Conservation (phyloP, 2,113 vertebrate species). For the human region DNA sequence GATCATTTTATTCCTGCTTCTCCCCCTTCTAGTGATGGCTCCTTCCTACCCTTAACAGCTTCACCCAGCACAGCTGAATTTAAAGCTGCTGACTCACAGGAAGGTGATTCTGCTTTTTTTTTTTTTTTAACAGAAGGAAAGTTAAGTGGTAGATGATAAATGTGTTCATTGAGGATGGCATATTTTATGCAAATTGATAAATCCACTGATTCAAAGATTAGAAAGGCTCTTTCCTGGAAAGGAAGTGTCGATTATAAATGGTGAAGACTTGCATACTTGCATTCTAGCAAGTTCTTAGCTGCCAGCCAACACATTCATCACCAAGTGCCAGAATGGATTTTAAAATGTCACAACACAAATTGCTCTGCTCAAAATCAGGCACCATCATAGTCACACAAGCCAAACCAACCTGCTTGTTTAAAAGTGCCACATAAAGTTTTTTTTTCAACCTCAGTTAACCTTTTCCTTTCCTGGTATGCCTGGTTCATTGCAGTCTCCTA, state of each 20-base stretch:
- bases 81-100: slow-evolving; percentile 48
- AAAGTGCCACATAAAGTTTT: slow-evolving; percentile 52
- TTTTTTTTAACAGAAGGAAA: slow-evolving; percentile 24
- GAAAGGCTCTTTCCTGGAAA: slow-evolving; percentile 56
- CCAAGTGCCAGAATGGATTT: slow-evolving; percentile 64
- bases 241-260: slow-evolving; percentile 40
- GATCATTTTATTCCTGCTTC: neutral
- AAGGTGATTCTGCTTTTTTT: neutral
- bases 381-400: slow-evolving; percentile 9
- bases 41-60: neutral
- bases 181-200: slow-evolving; percentile 69
- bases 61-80: slow-evolving; percentile 4
- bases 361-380: slow-evolving; percentile 61
- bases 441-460: slow-evolving; percentile 38
- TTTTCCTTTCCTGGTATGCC: neutral
- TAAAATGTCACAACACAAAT: slow-evolving; percentile 55
- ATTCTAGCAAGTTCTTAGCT: slow-evolving; percentile 63
- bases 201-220: slow-evolving; percentile 20
- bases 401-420: slow-evolving; percentile 63
- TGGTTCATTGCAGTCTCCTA: neutral
- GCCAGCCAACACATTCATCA: slow-evolving; percentile 63
- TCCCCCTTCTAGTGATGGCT: neutral
- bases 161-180: slow-evolving; percentile 34
- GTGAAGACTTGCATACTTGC: slow-evolving; percentile 33
- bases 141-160: slow-evolving; percentile 45